A percentile compares a stretch with the other conserved stretches of the same genome.
Conservation (phyloP, 2,797 vertebrate genomes). For the Ctenosaura bakeri region DNA sequence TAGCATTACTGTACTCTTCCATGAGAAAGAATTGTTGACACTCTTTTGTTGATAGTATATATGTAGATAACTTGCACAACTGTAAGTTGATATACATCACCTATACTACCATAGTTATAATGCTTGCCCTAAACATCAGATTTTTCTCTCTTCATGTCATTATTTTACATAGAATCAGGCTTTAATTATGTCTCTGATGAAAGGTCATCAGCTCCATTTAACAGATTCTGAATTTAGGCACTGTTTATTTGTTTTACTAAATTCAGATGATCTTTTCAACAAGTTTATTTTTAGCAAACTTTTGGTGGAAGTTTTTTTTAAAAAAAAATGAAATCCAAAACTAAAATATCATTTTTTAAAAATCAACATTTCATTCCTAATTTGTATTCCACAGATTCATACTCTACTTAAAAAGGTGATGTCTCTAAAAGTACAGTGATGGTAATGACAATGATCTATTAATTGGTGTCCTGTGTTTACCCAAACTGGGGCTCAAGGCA, state of each 20-base stretch:
- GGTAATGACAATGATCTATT: too few relatives aligned
- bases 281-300: background rate
- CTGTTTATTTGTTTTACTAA: background rate
- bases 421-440: too few relatives aligned
- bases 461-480: too few relatives aligned
- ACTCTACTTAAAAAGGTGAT: too few relatives aligned
- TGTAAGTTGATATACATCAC: background rate
- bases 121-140: background rate
- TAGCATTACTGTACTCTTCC: background rate
- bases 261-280: background rate
- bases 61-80: background rate
- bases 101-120: background rate
- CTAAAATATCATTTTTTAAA: too few relatives aligned
- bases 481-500: too few relatives aligned
- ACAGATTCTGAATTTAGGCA: background rate
- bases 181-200: background rate
- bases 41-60: background rate
- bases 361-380: too few relatives aligned
- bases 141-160: background rate
- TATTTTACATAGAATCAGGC: background rate
- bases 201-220: background rate
- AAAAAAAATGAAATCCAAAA: background rate
- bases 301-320: background rate
- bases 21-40: background rate
- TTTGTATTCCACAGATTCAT: too few relatives aligned